phyloP scores from a whole-genome alignment of 2,797 vertebrate genomes.

The Muscicapa striata region DNA sequence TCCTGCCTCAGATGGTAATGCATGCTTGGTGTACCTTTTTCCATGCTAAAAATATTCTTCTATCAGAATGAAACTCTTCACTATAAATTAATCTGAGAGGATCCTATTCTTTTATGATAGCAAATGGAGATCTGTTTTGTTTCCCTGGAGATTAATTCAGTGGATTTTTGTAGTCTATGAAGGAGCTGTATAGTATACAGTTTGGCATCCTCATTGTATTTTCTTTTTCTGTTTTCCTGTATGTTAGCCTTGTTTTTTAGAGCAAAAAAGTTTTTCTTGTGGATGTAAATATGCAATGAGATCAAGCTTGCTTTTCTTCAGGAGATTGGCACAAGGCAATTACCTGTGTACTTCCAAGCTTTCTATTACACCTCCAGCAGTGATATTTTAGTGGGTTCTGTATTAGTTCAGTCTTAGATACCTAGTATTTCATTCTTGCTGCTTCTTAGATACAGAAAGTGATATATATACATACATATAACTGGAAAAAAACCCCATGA shows the following conservation, averaged over 20 bases:
- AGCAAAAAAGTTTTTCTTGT: neutral
- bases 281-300: neutral
- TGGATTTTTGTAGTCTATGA: neutral
- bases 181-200: neutral
- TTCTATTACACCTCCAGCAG: neutral
- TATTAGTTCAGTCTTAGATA: neutral
- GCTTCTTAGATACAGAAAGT: neutral
- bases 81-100: neutral
- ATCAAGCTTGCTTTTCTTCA: neutral
- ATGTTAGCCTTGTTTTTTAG: neutral
- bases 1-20: neutral
- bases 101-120: neutral
- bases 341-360: neutral
- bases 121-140: neutral
- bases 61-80: neutral
- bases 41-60: neutral
- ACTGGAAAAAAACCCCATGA: accelerated
- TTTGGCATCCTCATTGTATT: neutral
- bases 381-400: neutral
- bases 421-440: neutral
- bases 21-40: neutral
- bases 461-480: neutral
- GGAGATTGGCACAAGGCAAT: neutral
- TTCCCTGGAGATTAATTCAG: neutral
- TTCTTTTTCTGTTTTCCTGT: neutral